Base-by-base conservation (phyloP, 2,113 vertebrate species). In the Vulpes ferrilata region DNA sequence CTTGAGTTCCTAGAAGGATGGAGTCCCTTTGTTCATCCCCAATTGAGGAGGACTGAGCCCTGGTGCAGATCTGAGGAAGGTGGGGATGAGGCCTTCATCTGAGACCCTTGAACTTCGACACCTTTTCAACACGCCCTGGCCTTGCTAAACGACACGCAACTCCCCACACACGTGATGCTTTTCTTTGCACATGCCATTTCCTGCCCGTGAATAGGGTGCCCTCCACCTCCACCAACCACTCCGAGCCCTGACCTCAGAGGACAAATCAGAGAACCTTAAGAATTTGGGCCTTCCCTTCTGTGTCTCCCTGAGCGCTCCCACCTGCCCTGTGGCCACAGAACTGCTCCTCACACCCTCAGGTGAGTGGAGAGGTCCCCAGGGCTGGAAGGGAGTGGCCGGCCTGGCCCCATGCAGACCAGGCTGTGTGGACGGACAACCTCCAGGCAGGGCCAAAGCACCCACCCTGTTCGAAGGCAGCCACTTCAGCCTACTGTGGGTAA, bases 111-210 rank as follows among this genome's bases (percentile, higher is more conserved):
- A 60, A 65, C 74, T 79, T 38, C 22, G 82, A 32, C 55, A 3
- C 1, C 80, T 43, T 0, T n/a, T 25, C 59, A 16, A 32, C 48
- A 17, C 2, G 2, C n/a, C 27, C 2, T 0, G 43, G 43, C 43
- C 73, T 81, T 48, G 22, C 73, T 55, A 19, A 85, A 6, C 65
- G 17, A 1, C 11, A 60, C 6, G 3, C 8, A 2, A 4, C 48
- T 69, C 43, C 16, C n/a, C 2, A 1, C 13, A 22, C 7, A 7
- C 0, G 4, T 2, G 19, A 3, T 5, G 11, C 27, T 71, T 60
- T 51, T 53, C 71, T 62, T 95, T 51, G 30, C 71, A 11, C 55
- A 15, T 5, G 3, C 25, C 20, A 6, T 76, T 73, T 78, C 23
- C 88, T 76, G 12, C 6, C 48, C n/a, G 13, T 65, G 76, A 83